Evolutionary conservation across 1,140 invertebrate species (phyloP), one percentile per base, ranked within the genome.

Genomic region (Liolophura sinensis): DNA sequence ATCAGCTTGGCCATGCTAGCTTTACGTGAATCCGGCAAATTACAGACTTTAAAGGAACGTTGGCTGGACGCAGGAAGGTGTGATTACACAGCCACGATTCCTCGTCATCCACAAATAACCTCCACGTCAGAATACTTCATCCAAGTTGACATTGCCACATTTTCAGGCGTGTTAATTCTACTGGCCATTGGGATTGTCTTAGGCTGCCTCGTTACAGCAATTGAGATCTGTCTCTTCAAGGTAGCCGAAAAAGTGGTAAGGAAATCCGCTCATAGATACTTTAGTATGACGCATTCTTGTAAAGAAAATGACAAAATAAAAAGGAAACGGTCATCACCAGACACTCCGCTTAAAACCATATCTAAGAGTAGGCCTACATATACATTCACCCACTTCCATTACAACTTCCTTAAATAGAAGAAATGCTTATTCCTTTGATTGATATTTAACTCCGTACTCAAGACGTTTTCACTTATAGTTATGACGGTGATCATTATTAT

Each of bases 161-260:
- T 78, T 66, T 74, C 73, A 22, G 77, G 77, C 20, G 73, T 69
- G 20, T 62, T 78, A 20, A 65, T 78, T 20, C 54, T 75, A 14
- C 59, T 78, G 40, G 60, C 67, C 9, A 52, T 72, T 56, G 77
- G 75, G 22, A 27, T 78, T n/a, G 20, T 72, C 14, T 18, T 65
- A 47, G 77, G 77, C 18, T 54, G 66, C 48, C 15, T 78, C 24
- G 65, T 74, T 20, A 70, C 73, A 5, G 20, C 64, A 1, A 20
- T 73, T 5, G 77, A 78, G 59, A 60, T 69, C 27, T 0, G 72
- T 40, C 56, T 76, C n/a, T 78, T 72, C 62, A 74, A 68, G 57
- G 70, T 68, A 54, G 24, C 24, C 9, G 24, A 54, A 54, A 54
- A 24, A 54, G 24, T 40, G 31, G 31, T 40, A 40, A 40, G 31